A percentile compares a stretch with the other conserved stretches of the same genome.
These are phyloP conservation scores for Andrena minutula DNA, from an alignment of 2,888 invertebrate genomes.

Conservation along the genomic window DNA sequence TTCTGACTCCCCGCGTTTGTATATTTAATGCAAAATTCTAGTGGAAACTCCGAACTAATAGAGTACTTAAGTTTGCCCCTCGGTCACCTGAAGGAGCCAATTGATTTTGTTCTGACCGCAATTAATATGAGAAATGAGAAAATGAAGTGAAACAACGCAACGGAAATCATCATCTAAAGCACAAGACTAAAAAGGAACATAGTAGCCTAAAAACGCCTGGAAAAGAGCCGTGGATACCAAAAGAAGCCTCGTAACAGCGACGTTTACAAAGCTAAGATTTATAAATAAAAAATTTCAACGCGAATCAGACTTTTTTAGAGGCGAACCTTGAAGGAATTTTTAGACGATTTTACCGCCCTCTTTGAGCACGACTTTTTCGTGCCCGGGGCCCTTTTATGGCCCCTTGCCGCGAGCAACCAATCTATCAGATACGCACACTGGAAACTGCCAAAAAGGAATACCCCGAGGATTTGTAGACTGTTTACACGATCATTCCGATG, in stretches of 20 bases:
- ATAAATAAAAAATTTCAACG: slow-evolving; percentile 5
- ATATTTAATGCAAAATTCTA: too few species aligned
- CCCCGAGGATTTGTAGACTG: slow-evolving; percentile 47
- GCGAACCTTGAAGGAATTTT: slow-evolving; percentile 62
- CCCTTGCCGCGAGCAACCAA: slow-evolving; percentile 55
- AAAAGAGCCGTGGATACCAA: slow-evolving; percentile 9
- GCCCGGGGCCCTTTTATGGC: slow-evolving; percentile 55
- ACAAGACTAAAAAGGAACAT: background rate
- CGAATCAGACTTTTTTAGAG: slow-evolving; percentile 45
- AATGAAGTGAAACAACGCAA: background rate
- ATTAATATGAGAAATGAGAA: too few species aligned
- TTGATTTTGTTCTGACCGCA: background rate
- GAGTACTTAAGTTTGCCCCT: background rate
- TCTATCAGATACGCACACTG: slow-evolving; percentile 46
- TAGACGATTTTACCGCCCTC: slow-evolving; percentile 63
- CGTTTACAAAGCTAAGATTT: slow-evolving; percentile 8
- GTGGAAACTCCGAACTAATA: background rate
- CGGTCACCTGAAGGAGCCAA: background rate
- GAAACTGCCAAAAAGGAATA: slow-evolving; percentile 30
- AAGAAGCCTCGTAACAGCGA: slow-evolving; percentile 1
- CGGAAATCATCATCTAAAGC: background rate
- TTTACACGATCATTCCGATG: slow-evolving; percentile 50
- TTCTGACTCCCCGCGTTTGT: background rate
- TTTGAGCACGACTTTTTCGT: slow-evolving; percentile 60
- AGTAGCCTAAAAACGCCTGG: background rate